These are phyloP conservation scores for Salvelinus sp. DNA, from an alignment of 2,113 vertebrate species.

Conservation along the genomic window DNA sequence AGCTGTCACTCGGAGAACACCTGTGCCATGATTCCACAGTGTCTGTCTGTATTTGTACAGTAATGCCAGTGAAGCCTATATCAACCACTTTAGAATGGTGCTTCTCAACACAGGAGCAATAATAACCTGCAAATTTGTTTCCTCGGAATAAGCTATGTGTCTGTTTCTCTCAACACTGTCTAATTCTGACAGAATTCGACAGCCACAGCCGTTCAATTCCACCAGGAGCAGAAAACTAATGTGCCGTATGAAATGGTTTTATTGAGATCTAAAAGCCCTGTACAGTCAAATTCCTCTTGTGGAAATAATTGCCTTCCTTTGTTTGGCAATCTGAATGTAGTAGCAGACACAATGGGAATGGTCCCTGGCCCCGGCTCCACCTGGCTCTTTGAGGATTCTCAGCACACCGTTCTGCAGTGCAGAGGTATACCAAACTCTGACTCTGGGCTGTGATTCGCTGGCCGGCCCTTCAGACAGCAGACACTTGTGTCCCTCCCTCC, in stretches of 20 bases:
- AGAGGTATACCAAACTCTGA: no score
- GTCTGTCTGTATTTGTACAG: neutral
- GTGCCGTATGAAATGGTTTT: slow-evolving; percentile 38
- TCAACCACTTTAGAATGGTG: neutral
- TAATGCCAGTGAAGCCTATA: neutral
- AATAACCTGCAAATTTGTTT: slow-evolving; percentile 6
- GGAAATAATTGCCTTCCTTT: slow-evolving; percentile 55
- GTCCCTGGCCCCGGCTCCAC: neutral
- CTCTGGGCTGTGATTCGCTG: no score
- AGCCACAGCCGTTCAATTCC: slow-evolving; percentile 43
- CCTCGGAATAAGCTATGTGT: slow-evolving; percentile 22
- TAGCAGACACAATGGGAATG: slow-evolving; percentile 28
- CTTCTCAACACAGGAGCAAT: slow-evolving; percentile 3
- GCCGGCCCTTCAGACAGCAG: no score
- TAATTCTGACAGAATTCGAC: slow-evolving; percentile 24
- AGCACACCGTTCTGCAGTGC: neutral
- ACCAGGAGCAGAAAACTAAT: slow-evolving; percentile 27
- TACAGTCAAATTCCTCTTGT: slow-evolving; percentile 37
- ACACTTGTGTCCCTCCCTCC: neutral
- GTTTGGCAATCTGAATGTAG: slow-evolving; percentile 28
- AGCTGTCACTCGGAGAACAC: no score
- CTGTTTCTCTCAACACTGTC: slow-evolving; percentile 25
- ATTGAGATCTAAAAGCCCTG: slow-evolving; percentile 27
- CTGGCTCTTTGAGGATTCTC: slow-evolving; percentile 35
- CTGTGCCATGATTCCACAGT: no score